Evolutionary conservation across 37 sponge, comb jelly and placozoan genomes (phyloP).

Genomic region (Geodia barretti): DNA sequence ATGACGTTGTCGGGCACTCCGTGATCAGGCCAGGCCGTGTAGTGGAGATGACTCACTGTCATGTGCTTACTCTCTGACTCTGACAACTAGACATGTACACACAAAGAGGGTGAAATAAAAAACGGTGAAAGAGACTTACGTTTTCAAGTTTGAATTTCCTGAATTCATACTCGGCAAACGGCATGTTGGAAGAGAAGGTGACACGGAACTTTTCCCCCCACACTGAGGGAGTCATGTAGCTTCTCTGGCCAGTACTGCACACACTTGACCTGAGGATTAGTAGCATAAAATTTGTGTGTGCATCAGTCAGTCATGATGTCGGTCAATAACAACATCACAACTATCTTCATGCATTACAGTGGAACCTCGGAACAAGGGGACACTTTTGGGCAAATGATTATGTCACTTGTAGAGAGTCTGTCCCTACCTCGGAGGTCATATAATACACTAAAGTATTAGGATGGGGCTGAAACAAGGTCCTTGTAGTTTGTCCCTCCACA

Average conservation of each 20-base stretch:
- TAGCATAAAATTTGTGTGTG: no score
- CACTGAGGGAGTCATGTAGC: not conserved
- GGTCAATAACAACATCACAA: no score
- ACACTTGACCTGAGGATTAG: no score
- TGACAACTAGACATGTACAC: not conserved
- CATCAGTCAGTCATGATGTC: no score
- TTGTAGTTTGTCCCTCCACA: no score
- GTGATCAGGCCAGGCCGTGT: slow-evolving; percentile 76
- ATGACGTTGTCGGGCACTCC: slow-evolving; percentile 70
- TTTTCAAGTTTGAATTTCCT: slow-evolving; percentile 5
- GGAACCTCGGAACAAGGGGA: no score
- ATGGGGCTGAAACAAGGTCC: no score
- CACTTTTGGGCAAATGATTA: no score
- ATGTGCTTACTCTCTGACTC: not conserved
- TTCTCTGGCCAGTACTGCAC: slow-evolving; percentile 42
- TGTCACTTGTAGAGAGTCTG: no score
- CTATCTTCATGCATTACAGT: no score
- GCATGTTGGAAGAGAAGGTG: slow-evolving; percentile 9
- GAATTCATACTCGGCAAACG: not conserved
- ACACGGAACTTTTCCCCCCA: slow-evolving; percentile 29
- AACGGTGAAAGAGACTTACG: not conserved
- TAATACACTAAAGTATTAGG: no score
- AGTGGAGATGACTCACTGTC: slow-evolving; percentile 58
- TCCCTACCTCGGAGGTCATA: no score
- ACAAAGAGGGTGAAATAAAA: not conserved